Percentiles rank a stretch among this genome's conserved stretches.
phyloP scores from a whole-genome alignment of 2,888 invertebrate species.

The Lobophora halterata region DNA sequence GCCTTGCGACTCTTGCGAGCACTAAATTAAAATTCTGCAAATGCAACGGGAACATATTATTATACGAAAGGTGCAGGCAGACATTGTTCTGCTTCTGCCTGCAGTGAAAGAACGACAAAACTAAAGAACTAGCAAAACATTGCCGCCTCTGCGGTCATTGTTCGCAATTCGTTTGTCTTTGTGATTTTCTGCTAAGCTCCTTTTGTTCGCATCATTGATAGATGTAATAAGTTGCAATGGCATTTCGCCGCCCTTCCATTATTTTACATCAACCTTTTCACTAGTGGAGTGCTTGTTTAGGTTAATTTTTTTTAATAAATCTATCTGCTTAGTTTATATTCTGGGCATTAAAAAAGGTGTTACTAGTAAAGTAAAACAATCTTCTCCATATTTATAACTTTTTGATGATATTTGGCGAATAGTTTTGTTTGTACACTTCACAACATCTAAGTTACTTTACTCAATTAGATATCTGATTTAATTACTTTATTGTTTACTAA shows the following conservation, averaged over 20 bases:
- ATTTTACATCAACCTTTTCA: conserved; percentile 11
- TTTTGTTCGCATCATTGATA: conserved; percentile 37
- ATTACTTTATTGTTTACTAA: too few relatives aligned
- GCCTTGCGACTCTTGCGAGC: conserved; percentile 16
- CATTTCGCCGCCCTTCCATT: conserved; percentile 26
- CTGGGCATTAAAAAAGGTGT: too few relatives aligned
- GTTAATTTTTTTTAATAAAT: neutral
- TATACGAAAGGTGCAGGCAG: conserved; percentile 31
- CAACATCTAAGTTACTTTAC: too few relatives aligned
- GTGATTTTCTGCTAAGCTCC: conserved; percentile 45
- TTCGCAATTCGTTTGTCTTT: conserved; percentile 46
- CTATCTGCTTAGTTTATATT: neutral
- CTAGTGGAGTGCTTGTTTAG: neutral
- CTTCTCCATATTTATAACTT: too few relatives aligned
- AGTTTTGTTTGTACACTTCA: too few relatives aligned
- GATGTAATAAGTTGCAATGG: conserved; percentile 33
- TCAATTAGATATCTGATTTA: too few relatives aligned
- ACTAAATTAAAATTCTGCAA: conserved; percentile 31
- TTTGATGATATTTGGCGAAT: too few relatives aligned
- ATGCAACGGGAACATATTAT: conserved; percentile 29
- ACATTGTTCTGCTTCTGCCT: conserved; percentile 21
- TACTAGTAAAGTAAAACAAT: too few relatives aligned
- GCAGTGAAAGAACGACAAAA: conserved; percentile 30
- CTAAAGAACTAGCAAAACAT: conserved; percentile 38
- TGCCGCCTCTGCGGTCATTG: conserved; percentile 43